phyloP scores from a whole-genome alignment of 1,140 invertebrate genomes.

The Papilio glaucus region DNA sequence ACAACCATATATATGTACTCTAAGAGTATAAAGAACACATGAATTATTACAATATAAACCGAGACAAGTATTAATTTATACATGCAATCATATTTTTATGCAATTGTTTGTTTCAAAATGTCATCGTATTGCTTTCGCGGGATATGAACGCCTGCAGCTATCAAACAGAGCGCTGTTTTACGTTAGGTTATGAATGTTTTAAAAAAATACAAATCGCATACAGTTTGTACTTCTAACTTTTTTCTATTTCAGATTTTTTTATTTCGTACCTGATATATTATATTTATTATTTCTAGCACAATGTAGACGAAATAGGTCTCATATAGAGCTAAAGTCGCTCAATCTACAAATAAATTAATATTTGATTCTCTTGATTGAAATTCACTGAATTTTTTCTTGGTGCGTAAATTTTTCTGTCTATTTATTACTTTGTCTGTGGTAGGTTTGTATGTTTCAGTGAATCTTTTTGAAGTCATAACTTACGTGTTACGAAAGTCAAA shows the following conservation, averaged over 20 bases:
- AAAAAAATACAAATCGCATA: background rate
- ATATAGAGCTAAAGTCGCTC: too few species aligned
- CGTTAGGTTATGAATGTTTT: background rate
- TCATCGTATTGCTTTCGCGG: background rate
- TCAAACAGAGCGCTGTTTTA: background rate
- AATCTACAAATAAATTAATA: too few species aligned
- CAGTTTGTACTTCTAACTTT: background rate
- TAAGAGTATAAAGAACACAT: background rate
- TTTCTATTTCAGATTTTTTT: background rate
- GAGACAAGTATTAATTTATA: background rate
- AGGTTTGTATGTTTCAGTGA: background rate
- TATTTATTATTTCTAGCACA: too few species aligned
- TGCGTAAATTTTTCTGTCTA: too few species aligned
- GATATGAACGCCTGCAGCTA: slow-evolving; percentile 3
- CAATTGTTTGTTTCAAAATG: background rate
- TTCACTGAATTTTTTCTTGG: too few species aligned
- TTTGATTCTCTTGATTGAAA: too few species aligned
- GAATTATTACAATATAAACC: background rate
- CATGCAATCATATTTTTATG: background rate
- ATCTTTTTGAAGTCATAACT: background rate
- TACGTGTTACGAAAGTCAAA: background rate
- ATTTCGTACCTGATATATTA: too few species aligned
- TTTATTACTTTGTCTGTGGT: background rate
- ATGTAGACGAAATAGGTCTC: too few species aligned
- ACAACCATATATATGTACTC: too few species aligned